These are phyloP conservation scores for Aplidium turbinatum DNA, from an alignment of 23 tunicate genomes.

Conservation along the genomic window DNA sequence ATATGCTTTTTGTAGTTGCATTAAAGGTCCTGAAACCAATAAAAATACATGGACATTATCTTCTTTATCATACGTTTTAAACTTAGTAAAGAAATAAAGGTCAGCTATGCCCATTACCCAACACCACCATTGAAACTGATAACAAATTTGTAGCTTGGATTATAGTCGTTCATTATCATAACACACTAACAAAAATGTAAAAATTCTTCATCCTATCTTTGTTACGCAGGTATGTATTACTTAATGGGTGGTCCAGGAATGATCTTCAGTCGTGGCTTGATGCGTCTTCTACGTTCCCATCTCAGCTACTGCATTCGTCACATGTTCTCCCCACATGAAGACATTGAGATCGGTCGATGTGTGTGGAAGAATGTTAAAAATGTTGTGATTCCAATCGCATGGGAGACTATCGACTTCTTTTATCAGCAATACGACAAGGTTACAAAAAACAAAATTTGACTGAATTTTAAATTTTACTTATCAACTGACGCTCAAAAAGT, in stretches of 20 bases:
- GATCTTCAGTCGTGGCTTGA: slow-evolving; percentile 86
- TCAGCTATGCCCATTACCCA: no score
- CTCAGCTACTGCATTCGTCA: slow-evolving; percentile 81
- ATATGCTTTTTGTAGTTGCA: no score
- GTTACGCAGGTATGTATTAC: slow-evolving; percentile 72
- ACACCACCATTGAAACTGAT: no score
- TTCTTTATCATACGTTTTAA: no score
- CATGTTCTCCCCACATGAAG: slow-evolving; percentile 93
- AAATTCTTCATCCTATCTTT: background rate
- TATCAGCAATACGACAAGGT: slow-evolving; percentile 91
- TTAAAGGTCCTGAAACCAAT: no score
- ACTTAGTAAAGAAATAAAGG: no score
- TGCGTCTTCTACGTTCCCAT: slow-evolving; percentile 57
- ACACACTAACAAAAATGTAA: background rate
- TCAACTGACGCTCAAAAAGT: no score
- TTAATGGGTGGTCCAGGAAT: slow-evolving; percentile 97
- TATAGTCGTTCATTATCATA: no score
- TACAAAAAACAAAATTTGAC: no score
- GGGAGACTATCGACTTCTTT: slow-evolving; percentile 76
- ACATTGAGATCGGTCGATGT: slow-evolving; percentile 91
- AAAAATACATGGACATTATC: no score
- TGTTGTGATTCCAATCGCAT: slow-evolving; percentile 61
- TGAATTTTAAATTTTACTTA: no score
- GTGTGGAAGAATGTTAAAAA: slow-evolving; percentile 70
- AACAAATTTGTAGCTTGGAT: no score